Evolutionary conservation across 2,797 vertebrate species (phyloP), one percentile per base, ranked within the genome.

Genomic region (Typhlichthys eigenmanni): DNA sequence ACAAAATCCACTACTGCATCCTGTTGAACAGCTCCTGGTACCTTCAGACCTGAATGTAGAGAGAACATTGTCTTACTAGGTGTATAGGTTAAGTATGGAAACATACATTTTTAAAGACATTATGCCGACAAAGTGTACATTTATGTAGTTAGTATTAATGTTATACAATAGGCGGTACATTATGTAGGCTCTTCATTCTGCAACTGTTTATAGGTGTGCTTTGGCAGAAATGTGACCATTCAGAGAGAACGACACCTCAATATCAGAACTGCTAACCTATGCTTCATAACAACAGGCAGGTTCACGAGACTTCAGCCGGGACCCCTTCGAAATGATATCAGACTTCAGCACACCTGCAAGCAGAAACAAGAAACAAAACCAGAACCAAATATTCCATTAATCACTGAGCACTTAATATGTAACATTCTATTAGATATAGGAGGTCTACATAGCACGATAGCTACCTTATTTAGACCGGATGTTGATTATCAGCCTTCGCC

Each of bases 401-500:
- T 48, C 12, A 48, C 47, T 17, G 19, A 7, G 13, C 14, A 4
- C 19, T 19, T 52, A 14, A 19, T 52, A 14, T 14, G 19, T 9
- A 52, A 52, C n/a, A 50, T 50, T 6, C 14, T 9, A 14, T 17
- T 17, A 7, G 8, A 16, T 49, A 6, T 4, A 29, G 24, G 24
- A n/a, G 9, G 38, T 43, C 14, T 49, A 49, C 8, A 8, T 50
- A n/a, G 16, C 5, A 50, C n/a, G 11, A 10, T 3, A 9, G 87
- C 86, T 78, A 93, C 92, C 77, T 10, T 46, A 45, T 59, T 47
- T 48, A 49, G 51, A 38, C 4, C 12, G 0, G 1, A 12, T 24
- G 29, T 13, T 43, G 66, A 9, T 10, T 8, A 34, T 93, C 87
- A 93, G 66, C 92, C 92, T 84, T 88, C 92, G 47, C 75, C 83